Base-by-base conservation (phyloP, 2,888 invertebrate species). In the Cephus pulcher region DNA sequence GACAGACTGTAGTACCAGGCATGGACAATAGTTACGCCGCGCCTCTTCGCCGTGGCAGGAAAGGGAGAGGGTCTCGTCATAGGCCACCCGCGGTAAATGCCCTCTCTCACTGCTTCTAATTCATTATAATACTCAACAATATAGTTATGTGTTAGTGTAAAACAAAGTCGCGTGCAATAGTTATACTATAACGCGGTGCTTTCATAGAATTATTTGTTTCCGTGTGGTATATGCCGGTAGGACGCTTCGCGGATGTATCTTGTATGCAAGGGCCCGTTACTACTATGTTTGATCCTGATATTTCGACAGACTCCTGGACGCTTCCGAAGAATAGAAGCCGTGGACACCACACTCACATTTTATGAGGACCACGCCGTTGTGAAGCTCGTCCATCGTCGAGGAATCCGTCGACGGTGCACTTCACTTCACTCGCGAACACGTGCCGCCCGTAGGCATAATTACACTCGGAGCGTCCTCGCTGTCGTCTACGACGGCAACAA, bases 301-400 rank as follows among this genome's bases (percentile, higher is more conserved):
- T 23, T 56, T 56, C 56, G 56, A 56, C 23, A 56, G 23, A 56
- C 23, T 56, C 56, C 56, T 56, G 23, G 23, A 56, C 23, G 56
- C 56, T 56, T 56, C 56, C 23, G 56, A 23, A 23, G 6, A 23
- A 56, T 9, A 56, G 56, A 75, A 76, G 37, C 77, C 73, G 37
- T 33, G 75, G 37, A 80, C 79, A 68, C 68, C 78, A 77, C 80
- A 94, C 95, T 95, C 93, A 95, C 95, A 95, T 93, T 95, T 95
- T 90, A 95, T 95, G 92, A 95, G 94, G 87, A 95, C 94, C 90
- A 95, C 95, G 88, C 95, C 95, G 93, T 95, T 95, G 91, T 94
- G 94, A 92, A 94, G 94, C 90, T 95, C 94, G 91, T 95, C 95
- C 94, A 95, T 95, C 92, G 92, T 93, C 93, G 56, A 56, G 56